Evolutionary conservation across 2,797 vertebrate species (phyloP), one percentile per base, ranked within the genome.

Genomic region (Melanotaenia pygmaea): DNA sequence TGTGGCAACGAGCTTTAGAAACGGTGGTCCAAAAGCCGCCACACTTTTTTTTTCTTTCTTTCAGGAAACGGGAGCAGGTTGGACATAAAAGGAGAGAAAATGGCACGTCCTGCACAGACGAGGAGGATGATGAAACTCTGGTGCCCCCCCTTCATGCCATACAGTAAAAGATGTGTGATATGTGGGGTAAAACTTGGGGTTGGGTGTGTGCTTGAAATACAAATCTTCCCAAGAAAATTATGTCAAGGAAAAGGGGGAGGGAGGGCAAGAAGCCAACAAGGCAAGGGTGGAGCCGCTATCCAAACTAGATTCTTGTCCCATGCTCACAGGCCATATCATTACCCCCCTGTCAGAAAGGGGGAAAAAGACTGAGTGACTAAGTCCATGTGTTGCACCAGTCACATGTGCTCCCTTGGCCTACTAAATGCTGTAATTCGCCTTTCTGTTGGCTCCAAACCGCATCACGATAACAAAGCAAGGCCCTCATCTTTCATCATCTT

Each of bases 371-470:
- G 22, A 83, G 83, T 86, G 87, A 86, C 88, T 86, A 75, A 74
- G 86, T 88, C 81, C 91, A 93, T 93, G 93, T 94, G 93, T 82
- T 90, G 83, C 72, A 63, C 40, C 76, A 89, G 90, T 94, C 93
- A 94, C 94, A 92, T 94, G 94, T 78, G 89, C 88, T 88, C 83
- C 81, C 58, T 30, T 92, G 89, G 81, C 91, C 92, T 86, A 90
- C 87, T 88, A 91, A 92, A 84, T 40, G 72, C 73, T 84, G 84
- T 86, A 85, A 89, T 88, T 91, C 38, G 67, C 81, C 88, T 89
- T 87, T 81, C 84, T 72, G 82, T 71, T 80, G 83, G 64, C 81
- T 84, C 81, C 72, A 85, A 78, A 91, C 92, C 92, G 37, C 86
- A 84, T 76, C 61, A 77, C 84, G 86, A 89, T 82, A 88, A 91